phyloP scores from a whole-genome alignment of 2,797 vertebrate genomes.

The Hylomyscus alleni region DNA sequence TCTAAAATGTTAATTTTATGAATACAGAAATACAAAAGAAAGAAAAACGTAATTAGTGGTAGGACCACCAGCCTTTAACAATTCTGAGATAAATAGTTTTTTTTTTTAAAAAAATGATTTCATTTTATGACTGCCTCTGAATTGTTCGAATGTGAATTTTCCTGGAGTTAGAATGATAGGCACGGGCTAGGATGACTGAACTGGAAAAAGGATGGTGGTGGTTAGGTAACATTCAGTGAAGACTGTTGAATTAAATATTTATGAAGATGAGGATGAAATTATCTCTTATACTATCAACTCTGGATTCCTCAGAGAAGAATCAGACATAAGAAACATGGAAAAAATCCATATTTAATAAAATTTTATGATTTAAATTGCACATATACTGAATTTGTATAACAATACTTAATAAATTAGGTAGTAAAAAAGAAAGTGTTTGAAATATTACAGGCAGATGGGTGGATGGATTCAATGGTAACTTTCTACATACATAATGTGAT shows the following conservation, averaged over 20 bases:
- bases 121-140: background rate
- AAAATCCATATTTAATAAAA: background rate
- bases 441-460: background rate
- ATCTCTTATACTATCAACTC: background rate
- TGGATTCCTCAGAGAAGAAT: slow-evolving; percentile 30
- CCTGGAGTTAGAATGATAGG: slow-evolving; percentile 3
- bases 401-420: background rate
- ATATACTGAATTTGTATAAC: background rate
- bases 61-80: background rate
- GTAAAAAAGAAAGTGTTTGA: background rate
- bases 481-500: background rate
- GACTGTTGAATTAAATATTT: slow-evolving; percentile 22
- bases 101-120: background rate
- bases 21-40: slow-evolving; percentile 9
- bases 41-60: slow-evolving; percentile 3
- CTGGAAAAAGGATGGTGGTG: background rate
- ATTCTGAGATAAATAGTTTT: slow-evolving; percentile 22
- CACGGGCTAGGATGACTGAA: background rate
- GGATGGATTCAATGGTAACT: background rate
- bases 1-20: slow-evolving; percentile 50
- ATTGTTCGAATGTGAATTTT: slow-evolving; percentile 20
- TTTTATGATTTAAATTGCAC: background rate
- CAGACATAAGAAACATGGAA: background rate
- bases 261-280: background rate
- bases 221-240: background rate